Conservation (phyloP, 2,113 vertebrate species). For the Notiomystis cincta region DNA sequence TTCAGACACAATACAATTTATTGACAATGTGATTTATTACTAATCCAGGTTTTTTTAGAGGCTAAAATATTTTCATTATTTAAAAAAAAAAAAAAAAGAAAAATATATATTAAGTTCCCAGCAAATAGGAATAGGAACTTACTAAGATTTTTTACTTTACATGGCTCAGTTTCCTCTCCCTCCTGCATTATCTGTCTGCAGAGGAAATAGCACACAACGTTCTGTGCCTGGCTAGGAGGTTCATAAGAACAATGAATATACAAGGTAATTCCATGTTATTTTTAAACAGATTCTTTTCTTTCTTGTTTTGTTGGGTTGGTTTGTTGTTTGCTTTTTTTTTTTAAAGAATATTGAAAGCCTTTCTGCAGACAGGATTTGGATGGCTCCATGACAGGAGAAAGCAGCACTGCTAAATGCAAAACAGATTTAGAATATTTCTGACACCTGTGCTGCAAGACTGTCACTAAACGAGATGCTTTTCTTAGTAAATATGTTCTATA, state of each 20-base stretch:
- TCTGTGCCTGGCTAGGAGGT: not conserved
- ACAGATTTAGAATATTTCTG: not conserved
- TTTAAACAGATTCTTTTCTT: not conserved
- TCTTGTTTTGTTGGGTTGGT: not conserved
- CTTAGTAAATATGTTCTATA: not conserved
- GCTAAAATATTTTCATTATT: not conserved
- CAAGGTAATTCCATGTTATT: not conserved
- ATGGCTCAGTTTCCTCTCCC: not conserved
- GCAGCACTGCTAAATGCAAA: not conserved
- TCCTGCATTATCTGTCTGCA: not conserved
- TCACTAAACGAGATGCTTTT: not conserved
- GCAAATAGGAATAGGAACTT: not conserved
- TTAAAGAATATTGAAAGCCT: not conserved
- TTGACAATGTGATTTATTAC: not conserved
- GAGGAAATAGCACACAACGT: not conserved
- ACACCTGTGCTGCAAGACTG: not conserved
- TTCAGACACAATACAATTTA: not conserved
- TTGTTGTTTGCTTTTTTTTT: not conserved
- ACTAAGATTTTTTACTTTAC: not conserved
- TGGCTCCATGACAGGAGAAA: not conserved
- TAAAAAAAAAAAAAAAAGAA: not conserved
- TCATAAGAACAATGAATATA: not conserved
- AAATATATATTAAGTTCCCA: not conserved
- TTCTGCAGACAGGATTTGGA: not conserved
- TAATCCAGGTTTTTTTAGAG: not conserved